phyloP scores from a whole-genome alignment of 2,113 vertebrate genomes.

The Malaclemys terrapin region DNA sequence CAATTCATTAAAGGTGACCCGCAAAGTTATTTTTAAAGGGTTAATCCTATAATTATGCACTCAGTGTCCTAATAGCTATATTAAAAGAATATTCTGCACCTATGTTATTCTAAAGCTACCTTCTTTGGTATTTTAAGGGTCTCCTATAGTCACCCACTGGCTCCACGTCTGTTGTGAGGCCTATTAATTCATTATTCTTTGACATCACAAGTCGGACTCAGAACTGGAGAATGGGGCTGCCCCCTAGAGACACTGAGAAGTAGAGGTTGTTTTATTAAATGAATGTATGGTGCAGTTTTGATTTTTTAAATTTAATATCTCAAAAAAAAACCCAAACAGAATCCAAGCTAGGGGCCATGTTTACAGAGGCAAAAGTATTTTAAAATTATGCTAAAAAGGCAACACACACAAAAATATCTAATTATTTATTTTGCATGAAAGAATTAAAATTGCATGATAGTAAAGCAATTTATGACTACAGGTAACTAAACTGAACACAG shows the following conservation, averaged over 20 bases:
- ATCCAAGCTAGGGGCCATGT: rapidly evolving
- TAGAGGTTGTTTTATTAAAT: background rate
- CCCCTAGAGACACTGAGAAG: background rate
- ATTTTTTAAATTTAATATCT: background rate
- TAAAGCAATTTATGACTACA: background rate
- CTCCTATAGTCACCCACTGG: background rate
- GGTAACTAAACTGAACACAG: background rate
- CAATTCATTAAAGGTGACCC: background rate
- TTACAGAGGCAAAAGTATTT: background rate
- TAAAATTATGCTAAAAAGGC: background rate
- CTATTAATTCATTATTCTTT: background rate
- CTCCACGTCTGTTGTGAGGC: background rate
- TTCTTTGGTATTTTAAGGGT: background rate
- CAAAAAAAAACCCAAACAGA: background rate
- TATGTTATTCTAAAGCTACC: background rate
- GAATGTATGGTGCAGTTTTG: background rate
- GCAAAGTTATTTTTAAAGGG: background rate
- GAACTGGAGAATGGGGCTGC: background rate
- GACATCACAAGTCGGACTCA: rapidly evolving
- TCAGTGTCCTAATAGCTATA: background rate
- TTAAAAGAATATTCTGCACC: background rate
- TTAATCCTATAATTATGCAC: background rate
- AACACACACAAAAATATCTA: rapidly evolving
- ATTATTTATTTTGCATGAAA: rapidly evolving
- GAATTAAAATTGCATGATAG: background rate